Base-by-base conservation (phyloP, 2,113 vertebrate species). In the Oxyura jamaicensis region DNA sequence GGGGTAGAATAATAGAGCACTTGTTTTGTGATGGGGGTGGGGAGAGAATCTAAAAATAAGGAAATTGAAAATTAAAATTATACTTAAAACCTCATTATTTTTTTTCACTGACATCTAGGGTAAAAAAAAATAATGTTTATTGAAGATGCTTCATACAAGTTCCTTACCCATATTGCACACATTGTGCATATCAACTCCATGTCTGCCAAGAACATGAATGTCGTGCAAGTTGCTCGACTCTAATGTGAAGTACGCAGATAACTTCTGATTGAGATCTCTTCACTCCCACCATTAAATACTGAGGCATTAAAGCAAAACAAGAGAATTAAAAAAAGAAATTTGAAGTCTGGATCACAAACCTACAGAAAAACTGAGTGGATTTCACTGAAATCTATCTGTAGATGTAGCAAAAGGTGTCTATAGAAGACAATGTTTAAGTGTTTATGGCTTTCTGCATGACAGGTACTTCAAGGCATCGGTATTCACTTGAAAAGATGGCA, bases 61-160 rank as follows among this genome's bases (percentile, higher is more conserved):
- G 96, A 95, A 93, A 93, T 39, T 58, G 73, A 82, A 90, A 92
- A 90, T 88, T 69, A 66, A 69, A 88, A 86, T 86, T 1, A 4
- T 63, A 88, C 90, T 75, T 75, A 17, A 90, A 94, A 89, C 52
- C 50, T 86, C 52, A 23, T 8, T 21, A n/a, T 62, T 71, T 46
- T 46, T 73, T 31, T 76, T 12, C 31, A 23, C 56, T 55, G 58
- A 58, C 8, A 22, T 2, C 4, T 29, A 88, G 48, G 33, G 16
- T 58, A 87, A 63, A 72, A 58, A 50, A 50, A 22, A 46, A 46
- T 86, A 92, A 68, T 2, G 0, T 59, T 77, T 71, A 23, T 78
- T 69, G 33, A 82, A 82, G 93, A 56, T 8, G 3, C 83, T 90
- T 78, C 62, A 68, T 42, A 33, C 23, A 31, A 76, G 26, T 58